phyloP scores from a whole-genome alignment of 2,797 vertebrate genomes.

The Betta splendens region DNA sequence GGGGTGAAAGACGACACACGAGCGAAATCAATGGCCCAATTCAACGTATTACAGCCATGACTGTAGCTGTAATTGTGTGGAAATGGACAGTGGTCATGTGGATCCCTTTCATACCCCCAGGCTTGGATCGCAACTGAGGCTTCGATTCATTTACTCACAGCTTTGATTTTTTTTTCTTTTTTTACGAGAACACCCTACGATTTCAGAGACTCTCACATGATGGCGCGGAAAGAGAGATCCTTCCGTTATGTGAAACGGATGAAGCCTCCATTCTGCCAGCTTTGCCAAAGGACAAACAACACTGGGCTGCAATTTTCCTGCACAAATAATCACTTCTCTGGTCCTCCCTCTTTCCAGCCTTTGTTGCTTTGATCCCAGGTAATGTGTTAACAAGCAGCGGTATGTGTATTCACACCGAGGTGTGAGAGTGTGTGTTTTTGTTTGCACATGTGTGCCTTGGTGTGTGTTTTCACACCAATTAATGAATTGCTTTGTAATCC shows the following conservation, averaged over 20 bases:
- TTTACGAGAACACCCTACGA: conserved; percentile 49
- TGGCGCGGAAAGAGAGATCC: conserved; percentile 51
- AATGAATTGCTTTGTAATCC: conserved; percentile 78
- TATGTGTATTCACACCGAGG: conserved; percentile 55
- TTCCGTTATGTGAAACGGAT: conserved; percentile 44
- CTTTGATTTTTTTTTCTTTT: conserved; percentile 75
- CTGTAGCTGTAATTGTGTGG: conserved; percentile 75
- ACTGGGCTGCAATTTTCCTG: conserved; percentile 69
- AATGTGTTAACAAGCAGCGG: conserved; percentile 77
- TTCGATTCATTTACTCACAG: conserved; percentile 69
- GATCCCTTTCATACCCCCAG: conserved; percentile 67
- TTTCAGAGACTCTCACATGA: conserved; percentile 76
- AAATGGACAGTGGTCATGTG: conserved; percentile 77
- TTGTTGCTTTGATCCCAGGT: conserved; percentile 76
- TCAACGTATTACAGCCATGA: conserved; percentile 75
- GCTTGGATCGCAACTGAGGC: conserved; percentile 69
- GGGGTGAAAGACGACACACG: conserved; percentile 50
- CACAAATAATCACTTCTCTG: conserved; percentile 68
- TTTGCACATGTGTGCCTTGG: conserved; percentile 38
- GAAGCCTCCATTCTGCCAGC: conserved; percentile 51
- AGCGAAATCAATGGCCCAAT: conserved; percentile 75
- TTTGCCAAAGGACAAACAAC: conserved; percentile 71
- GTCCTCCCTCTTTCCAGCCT: conserved; percentile 45
- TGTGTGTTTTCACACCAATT: conserved; percentile 81
- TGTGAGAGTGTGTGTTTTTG: conserved; percentile 48